Conservation (phyloP, 2,888 invertebrate species). For the Sipha maydis region DNA sequence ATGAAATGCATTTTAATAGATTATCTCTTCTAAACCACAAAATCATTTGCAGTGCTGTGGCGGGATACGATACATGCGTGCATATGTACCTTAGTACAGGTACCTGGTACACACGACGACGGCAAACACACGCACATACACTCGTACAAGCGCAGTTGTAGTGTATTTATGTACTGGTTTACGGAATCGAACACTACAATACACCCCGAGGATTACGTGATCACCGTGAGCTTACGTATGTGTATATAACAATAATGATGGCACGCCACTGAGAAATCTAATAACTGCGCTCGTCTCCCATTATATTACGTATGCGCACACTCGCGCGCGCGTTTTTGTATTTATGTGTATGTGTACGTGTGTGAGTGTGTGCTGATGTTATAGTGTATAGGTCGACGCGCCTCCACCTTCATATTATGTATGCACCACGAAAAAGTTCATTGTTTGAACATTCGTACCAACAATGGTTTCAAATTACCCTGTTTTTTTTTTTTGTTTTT, state of each 20-base stretch:
- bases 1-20: conserved; percentile 7
- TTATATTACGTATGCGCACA: neutral
- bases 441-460: conserved; percentile 55
- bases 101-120: neutral
- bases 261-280: conserved; percentile 56
- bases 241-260: conserved; percentile 21
- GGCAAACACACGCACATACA: neutral
- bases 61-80: too few relatives aligned
- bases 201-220: conserved; percentile 53
- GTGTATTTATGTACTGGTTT: conserved; percentile 32
- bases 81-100: neutral
- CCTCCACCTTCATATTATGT: conserved; percentile 20
- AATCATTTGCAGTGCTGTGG: neutral
- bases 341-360: too few relatives aligned
- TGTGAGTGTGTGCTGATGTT: neutral
- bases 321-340: too few relatives aligned
- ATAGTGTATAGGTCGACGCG: too few relatives aligned
- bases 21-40: conserved; percentile 15
- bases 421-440: conserved; percentile 54
- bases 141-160: too few relatives aligned
- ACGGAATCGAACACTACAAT: conserved; percentile 49
- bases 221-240: neutral
- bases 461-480: conserved; percentile 59
- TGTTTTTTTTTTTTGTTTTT: conserved; percentile 26
- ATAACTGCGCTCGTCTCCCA: conserved; percentile 39